Percentiles rank a stretch among this genome's conserved stretches.
These are phyloP conservation scores for Dolichoris vasculosae DNA, from an alignment of 1,140 invertebrate genomes.

Conservation along the genomic window DNA sequence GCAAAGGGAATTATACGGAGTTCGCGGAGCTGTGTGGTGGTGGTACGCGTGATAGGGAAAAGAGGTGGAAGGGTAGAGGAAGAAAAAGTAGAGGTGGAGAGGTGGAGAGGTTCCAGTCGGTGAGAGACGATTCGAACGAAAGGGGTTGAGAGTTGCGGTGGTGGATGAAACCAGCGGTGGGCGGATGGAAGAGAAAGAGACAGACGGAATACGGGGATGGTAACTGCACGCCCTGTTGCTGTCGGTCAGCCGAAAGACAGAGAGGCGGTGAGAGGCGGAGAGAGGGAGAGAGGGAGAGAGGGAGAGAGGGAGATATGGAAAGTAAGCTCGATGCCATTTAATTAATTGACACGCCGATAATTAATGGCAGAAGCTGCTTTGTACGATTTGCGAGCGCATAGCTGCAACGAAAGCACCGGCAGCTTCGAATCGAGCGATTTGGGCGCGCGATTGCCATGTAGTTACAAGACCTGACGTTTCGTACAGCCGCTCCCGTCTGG, in stretches of 20 bases:
- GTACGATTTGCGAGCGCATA: background rate
- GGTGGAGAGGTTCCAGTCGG: background rate
- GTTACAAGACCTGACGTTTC: background rate
- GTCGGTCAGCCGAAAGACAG: background rate
- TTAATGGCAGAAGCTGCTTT: slow-evolving; percentile 42
- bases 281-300: background rate
- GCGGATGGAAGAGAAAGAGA: background rate
- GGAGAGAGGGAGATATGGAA: background rate
- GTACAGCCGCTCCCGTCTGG: background rate
- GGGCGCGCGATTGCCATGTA: background rate
- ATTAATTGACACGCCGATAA: slow-evolving; percentile 53
- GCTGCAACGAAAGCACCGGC: slow-evolving; percentile 12
- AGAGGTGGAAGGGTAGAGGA: background rate
- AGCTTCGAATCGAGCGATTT: slow-evolving; percentile 20
- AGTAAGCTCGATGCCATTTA: slow-evolving; percentile 41
- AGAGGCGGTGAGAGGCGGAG: background rate
- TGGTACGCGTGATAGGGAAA: slow-evolving; percentile 8
- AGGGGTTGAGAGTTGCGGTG: background rate
- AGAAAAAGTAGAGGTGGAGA: too few relatives aligned
- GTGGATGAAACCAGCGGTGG: slow-evolving; percentile 1
- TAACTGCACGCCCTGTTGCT: background rate
- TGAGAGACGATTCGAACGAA: slow-evolving; percentile 40
- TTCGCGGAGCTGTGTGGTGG: background rate
- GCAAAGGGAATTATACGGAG: slow-evolving; percentile 28
- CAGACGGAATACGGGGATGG: background rate